Conservation (phyloP, 2,888 invertebrate genomes). For the Colletes collaris region DNA sequence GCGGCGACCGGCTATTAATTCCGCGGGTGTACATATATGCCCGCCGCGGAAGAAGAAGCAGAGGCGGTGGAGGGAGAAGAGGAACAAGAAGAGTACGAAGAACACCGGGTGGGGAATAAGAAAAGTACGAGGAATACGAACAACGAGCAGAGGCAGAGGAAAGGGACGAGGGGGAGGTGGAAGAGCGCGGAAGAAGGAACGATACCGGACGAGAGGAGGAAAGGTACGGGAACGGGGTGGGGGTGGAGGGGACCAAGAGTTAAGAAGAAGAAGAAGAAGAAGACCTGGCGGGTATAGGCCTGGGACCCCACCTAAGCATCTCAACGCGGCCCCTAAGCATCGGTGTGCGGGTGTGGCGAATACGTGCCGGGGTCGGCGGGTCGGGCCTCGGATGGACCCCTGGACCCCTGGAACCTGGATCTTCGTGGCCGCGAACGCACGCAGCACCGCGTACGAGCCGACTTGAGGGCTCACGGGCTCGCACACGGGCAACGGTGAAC, state of each 20-base stretch:
- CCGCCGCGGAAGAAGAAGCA: slow-evolving; percentile 41
- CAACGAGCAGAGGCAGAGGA: slow-evolving; percentile 6
- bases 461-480: slow-evolving; percentile 43
- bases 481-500: slow-evolving; percentile 39
- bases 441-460: slow-evolving; percentile 68
- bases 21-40: slow-evolving; percentile 76
- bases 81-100: slow-evolving; percentile 19
- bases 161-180: slow-evolving; percentile 2
- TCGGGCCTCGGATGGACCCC: slow-evolving; percentile 78
- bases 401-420: slow-evolving; percentile 69
- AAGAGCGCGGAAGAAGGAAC: slow-evolving; percentile 7
- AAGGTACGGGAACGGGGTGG: slow-evolving; percentile 19
- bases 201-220: background rate
- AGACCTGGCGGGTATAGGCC: slow-evolving; percentile 60
- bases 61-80: slow-evolving; percentile 18
- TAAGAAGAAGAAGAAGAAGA: background rate
- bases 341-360: slow-evolving; percentile 82
- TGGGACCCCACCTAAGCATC: slow-evolving; percentile 79
- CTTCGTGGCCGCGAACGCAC: slow-evolving; percentile 75
- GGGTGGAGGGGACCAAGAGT: slow-evolving; percentile 12
- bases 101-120: slow-evolving; percentile 5
- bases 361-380: slow-evolving; percentile 82
- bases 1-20: slow-evolving; percentile 81
- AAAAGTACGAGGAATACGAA: slow-evolving; percentile 30
- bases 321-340: slow-evolving; percentile 76